These are phyloP conservation scores for Tenrec ecaudatus DNA, from an alignment of 2,113 vertebrate species.

Conservation along the genomic window DNA sequence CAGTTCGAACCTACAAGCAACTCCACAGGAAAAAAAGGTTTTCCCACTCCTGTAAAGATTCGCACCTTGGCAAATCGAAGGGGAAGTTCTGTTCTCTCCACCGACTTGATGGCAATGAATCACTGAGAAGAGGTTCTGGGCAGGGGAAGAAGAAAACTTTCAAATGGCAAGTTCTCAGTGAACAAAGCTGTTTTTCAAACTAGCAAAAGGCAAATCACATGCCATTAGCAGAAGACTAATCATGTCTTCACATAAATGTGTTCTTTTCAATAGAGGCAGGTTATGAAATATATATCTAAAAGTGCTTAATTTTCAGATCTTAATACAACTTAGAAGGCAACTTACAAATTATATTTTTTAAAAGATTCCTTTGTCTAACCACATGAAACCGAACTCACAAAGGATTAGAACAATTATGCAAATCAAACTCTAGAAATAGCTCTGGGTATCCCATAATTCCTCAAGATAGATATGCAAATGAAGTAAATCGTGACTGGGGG, in stretches of 20 bases:
- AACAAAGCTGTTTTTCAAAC: conserved; percentile 47
- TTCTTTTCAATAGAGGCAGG: conserved; percentile 56
- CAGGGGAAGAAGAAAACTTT: neutral
- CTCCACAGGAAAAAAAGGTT: too few relatives aligned
- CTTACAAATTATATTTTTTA: conserved; percentile 29
- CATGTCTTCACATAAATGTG: conserved; percentile 42
- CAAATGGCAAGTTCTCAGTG: conserved; percentile 36
- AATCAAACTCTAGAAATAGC: conserved; percentile 78
- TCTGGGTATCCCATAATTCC: conserved; percentile 79
- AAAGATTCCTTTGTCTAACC: conserved; percentile 65
- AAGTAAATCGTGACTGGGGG: conserved; percentile 3
- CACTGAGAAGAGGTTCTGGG: neutral
- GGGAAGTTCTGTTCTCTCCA: too few relatives aligned
- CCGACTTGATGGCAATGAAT: too few relatives aligned
- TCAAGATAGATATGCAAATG: conserved; percentile 75
- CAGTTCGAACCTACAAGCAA: too few relatives aligned
- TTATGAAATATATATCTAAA: conserved; percentile 60
- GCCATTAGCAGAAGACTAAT: conserved; percentile 12
- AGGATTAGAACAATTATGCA: conserved; percentile 80
- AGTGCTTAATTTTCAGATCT: conserved; percentile 55
- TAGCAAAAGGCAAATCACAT: conserved; percentile 6
- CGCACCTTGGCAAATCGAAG: too few relatives aligned
- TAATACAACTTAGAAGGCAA: conserved; percentile 71
- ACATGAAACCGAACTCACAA: conserved; percentile 65
- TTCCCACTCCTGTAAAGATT: too few relatives aligned